Percentiles rank a stretch among this genome's conserved stretches.
Conservation (phyloP, 2,113 vertebrate species). For the Nycticryphes semicollaris region DNA sequence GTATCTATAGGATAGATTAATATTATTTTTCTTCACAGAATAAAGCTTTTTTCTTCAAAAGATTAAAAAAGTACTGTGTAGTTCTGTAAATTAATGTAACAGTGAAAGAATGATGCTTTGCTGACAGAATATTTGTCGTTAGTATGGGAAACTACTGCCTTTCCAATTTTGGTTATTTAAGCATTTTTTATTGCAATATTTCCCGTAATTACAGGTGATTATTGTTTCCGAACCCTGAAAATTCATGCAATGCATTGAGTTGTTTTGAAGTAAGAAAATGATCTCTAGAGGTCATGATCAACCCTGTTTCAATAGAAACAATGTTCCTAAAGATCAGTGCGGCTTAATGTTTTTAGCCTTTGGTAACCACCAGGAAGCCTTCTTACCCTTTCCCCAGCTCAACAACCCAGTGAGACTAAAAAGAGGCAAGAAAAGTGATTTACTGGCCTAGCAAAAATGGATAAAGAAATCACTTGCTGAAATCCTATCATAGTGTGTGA, state of each 20-base stretch:
- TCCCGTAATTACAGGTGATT: not conserved
- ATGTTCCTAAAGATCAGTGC: not conserved
- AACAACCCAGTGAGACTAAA: not conserved
- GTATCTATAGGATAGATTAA: not conserved
- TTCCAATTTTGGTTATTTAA: not conserved
- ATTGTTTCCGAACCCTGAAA: slow-evolving; percentile 14
- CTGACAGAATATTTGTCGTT: not conserved
- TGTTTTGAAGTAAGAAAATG: not conserved
- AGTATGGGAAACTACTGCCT: not conserved
- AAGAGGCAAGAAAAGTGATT: not conserved
- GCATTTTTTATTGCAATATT: not conserved
- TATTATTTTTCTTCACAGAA: not conserved
- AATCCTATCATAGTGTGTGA: not conserved
- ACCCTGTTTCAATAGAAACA: not conserved
- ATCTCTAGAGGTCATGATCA: not conserved
- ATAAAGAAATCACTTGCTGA: not conserved
- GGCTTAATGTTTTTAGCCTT: not conserved
- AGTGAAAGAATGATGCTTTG: not conserved
- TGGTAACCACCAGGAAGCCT: not conserved
- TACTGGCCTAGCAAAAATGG: not conserved
- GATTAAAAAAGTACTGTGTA: not conserved
- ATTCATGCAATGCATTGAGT: not conserved
- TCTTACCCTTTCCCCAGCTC: not conserved
- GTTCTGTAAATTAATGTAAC: not conserved
- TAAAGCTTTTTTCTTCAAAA: not conserved